Conservation (phyloP, 92 coral and sea anemone species). For the Nematostella vectensis region DNA sequence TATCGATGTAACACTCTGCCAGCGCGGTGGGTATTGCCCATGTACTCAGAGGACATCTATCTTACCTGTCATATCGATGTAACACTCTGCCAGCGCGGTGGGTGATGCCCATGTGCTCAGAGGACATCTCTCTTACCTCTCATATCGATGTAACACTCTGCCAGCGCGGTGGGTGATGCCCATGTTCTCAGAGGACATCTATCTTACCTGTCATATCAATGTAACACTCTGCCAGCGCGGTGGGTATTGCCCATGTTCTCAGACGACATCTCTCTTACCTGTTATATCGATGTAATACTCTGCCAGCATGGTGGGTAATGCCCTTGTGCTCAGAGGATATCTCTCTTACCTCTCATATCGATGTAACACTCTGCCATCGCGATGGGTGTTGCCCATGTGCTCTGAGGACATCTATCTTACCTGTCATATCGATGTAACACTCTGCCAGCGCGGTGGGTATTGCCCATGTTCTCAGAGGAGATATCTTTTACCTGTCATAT, state of each 20-base stretch:
- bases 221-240: conserved; percentile 91
- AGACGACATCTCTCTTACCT: no score
- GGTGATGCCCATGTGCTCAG: no score
- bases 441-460: conserved; percentile 94
- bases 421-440: conserved; percentile 89
- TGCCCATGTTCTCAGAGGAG: no score
- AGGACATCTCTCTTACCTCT: conserved; percentile 88
- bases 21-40: conserved; percentile 90
- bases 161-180: conserved; percentile 90
- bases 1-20: conserved; percentile 86
- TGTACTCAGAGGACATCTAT: no score
- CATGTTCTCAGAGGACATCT: no score
- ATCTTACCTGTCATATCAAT: conserved; percentile 86
- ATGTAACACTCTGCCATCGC: conserved; percentile 94
- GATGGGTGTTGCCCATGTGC: no score
- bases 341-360: conserved; percentile 81
- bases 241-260: no score
- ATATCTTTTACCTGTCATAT: conserved; percentile 87
- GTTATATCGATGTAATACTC: conserved; percentile 89
- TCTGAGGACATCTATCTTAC: no score
- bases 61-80: conserved; percentile 90
- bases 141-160: conserved; percentile 85
- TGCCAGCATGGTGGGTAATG: conserved; percentile 88
- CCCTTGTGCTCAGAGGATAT: no score
- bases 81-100: conserved; percentile 88